These are phyloP conservation scores for Ptyas mucosa DNA, from an alignment of 2,113 vertebrate species.

Conservation along the genomic window DNA sequence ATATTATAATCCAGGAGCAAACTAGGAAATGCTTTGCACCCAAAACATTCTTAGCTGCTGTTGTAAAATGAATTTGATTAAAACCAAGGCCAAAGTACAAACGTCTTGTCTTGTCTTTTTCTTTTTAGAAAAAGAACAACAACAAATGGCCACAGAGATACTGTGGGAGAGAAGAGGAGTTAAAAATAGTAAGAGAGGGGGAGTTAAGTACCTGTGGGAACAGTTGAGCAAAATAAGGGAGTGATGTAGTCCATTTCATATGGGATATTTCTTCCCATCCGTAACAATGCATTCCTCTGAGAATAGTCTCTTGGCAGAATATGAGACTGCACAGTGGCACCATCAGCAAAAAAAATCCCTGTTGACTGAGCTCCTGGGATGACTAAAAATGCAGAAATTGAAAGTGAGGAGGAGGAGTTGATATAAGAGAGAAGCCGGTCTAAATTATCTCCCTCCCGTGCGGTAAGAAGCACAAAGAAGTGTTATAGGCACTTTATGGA, in stretches of 20 bases:
- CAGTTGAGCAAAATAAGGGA: background rate
- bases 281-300: background rate
- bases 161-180: background rate
- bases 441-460: background rate
- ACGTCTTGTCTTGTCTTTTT: background rate
- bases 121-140: background rate
- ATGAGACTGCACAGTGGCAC: constrained; percentile 5
- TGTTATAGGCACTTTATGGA: background rate
- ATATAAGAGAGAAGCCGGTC: constrained; percentile 7
- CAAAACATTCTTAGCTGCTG: background rate
- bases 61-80: background rate
- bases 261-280: constrained; percentile 2
- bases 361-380: background rate
- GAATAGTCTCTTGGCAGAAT: constrained; percentile 15
- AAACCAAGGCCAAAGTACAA: background rate
- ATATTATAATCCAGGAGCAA: background rate
- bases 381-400: constrained; percentile 26
- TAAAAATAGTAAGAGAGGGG: background rate
- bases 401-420: background rate
- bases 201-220: background rate
- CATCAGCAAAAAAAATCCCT: background rate
- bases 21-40: background rate
- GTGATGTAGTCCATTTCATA: background rate
- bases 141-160: background rate
- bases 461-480: background rate